Conservation (phyloP, 1,140 invertebrate genomes). For the Drosophila lowei region DNA sequence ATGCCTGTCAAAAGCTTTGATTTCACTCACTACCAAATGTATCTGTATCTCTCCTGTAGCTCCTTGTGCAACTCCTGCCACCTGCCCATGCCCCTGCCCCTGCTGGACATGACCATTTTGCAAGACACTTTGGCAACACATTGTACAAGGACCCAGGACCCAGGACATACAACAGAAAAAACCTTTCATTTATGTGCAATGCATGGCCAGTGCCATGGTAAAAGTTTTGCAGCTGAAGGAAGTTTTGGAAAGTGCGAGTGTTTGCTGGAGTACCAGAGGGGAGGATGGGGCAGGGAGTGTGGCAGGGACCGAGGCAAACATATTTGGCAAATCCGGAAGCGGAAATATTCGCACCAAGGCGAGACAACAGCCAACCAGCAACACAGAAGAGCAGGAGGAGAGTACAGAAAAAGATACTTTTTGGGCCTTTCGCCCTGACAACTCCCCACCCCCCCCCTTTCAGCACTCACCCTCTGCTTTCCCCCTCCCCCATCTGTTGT, state of each 20-base stretch:
- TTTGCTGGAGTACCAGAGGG: constrained; percentile 45
- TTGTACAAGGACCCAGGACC: constrained; percentile 45
- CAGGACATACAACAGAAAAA: constrained; percentile 45
- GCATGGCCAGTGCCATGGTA: constrained; percentile 58
- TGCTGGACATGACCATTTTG: constrained; percentile 52
- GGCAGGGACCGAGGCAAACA: constrained; percentile 63
- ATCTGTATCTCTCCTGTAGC: constrained; percentile 24
- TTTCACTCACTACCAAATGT: constrained; percentile 32
- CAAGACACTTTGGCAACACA: constrained; percentile 56
- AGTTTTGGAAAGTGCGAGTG: constrained; percentile 74
- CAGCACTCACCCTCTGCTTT: too few species aligned
- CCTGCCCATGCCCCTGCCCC: constrained; percentile 3
- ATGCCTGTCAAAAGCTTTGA: constrained; percentile 35
- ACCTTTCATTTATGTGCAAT: constrained; percentile 78
- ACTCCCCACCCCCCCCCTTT: constrained; percentile 9
- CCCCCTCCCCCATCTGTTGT: constrained; percentile 43
- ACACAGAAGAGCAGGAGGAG: constrained; percentile 19
- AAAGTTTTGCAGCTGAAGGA: constrained; percentile 61
- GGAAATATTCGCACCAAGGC: constrained; percentile 79
- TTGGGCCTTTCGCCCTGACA: constrained; percentile 67
- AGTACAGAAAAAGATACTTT: constrained; percentile 40
- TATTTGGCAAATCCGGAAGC: constrained; percentile 78
- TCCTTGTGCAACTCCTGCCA: constrained; percentile 14
- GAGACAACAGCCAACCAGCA: constrained; percentile 57
- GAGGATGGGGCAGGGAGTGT: constrained; percentile 3